A percentile compares a stretch with the other conserved stretches of the same genome.
Conservation (phyloP, 2,113 vertebrate genomes). For the Gyps fulvus region DNA sequence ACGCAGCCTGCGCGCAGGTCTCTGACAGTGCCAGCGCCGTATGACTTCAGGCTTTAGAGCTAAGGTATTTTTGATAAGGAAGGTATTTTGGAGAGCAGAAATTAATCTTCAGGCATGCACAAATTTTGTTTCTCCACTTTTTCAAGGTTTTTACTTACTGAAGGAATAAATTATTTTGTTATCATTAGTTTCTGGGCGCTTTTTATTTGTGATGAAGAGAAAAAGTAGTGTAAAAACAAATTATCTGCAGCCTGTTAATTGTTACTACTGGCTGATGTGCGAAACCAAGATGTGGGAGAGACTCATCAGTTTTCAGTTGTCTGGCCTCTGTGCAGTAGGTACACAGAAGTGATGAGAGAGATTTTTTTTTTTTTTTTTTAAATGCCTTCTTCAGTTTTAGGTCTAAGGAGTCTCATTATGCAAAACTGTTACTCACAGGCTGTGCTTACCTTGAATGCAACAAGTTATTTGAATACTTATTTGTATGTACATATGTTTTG, state of each 20-base stretch:
- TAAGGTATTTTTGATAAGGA: background rate
- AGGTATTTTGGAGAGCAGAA: background rate
- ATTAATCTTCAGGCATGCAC: background rate
- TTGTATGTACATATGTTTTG: rapidly evolving
- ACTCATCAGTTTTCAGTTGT: background rate
- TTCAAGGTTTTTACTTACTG: background rate
- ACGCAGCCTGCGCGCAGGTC: background rate
- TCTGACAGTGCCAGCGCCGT: rapidly evolving
- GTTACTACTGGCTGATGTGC: background rate
- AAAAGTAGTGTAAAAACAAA: background rate
- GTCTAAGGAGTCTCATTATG: background rate
- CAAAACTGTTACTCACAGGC: background rate
- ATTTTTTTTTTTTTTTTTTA: background rate
- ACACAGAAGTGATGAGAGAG: background rate
- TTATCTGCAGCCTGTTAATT: background rate
- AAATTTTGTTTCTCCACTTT: background rate
- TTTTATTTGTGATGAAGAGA: background rate
- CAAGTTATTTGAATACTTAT: background rate
- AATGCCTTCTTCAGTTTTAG: background rate
- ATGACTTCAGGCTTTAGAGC: background rate
- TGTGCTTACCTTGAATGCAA: background rate
- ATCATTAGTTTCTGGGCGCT: background rate
- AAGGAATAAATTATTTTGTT: background rate
- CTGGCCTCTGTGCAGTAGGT: background rate
- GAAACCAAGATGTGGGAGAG: background rate